Evolutionary conservation across 2,797 vertebrate genomes (phyloP), one percentile per base, ranked within the genome.

Genomic region (Alca torda): DNA sequence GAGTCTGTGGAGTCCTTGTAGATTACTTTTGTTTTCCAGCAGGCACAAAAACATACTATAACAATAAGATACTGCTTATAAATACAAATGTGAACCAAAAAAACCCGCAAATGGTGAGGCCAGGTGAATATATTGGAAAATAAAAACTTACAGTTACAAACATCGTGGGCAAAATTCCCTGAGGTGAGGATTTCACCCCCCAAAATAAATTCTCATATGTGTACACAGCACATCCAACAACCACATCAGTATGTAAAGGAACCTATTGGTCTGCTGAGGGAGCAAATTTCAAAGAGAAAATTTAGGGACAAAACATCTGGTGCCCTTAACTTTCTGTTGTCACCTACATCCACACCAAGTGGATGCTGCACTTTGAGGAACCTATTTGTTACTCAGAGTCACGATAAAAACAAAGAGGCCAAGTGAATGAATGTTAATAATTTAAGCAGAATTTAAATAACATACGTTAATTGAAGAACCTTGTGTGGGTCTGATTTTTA

Each of bases 21-120:
- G 65, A 84, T 72, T 72, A 53, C 57, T 93, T 93, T 92, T 43
- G 28, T 83, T 95, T 94, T 94, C 79, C 80, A 93, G 50, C 33
- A 91, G 73, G 43, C 68, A 78, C 12, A 50, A 69, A 81, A 95
- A 46, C 26, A 17, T 51, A 91, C 4, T 30, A 5, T 45, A 88
- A 92, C 67, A 92, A 5, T 59, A 72, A 84, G 35, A 60, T 76
- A 76, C 24, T 0, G 0, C 28, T 93, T 80, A 80, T 48, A 85
- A 81, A 70, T 86, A 81, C 7, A 46, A 90, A 94, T 59, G 67
- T n/a, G 59, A 85, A 41, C 16, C 11, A 28, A 37, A 67, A 73
- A 57, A 3, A 0, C 0, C 3, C 13, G 2, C 8, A 43, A 61
- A 69, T 6, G 16, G 53, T 53, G 59, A 84, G 87, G 20, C 13